Evolutionary conservation across 2,113 vertebrate species (phyloP), one percentile per base, ranked within the genome.

Genomic region (Nibea albiflora): DNA sequence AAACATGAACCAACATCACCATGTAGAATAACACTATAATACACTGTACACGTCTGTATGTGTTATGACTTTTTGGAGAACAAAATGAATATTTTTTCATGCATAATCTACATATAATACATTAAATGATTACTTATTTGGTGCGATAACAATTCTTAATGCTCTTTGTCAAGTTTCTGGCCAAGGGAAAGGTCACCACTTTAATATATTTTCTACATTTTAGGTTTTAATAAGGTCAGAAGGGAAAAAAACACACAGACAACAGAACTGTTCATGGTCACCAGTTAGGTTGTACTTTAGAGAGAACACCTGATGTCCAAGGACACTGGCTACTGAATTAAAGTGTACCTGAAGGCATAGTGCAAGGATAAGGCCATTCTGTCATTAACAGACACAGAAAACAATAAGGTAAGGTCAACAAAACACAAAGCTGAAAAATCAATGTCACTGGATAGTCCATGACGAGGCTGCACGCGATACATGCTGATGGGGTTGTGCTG

Each of bases 291-390:
- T 97, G 0, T 99, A 98, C 92, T 98, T 98, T 91, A 98, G 92
- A 0, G 98, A 99, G 94, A 99, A 98, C 69, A 99, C 96, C 16
- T 99, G 96, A 89, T 99, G 97, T 74, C 98, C 98, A 11, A 99
- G 94, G 0, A 94, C 95, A 0, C 93, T 83, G 93, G 99, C 98
- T 93, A 97, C 90, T 24, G 97, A 99, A 92, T 98, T 98, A 94
- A 98, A 99, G 92, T 99, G 98, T 80, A 99, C 98, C 98, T 99
- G 90, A 73, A 80, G 93, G 83, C 85, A 89, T 63, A 90, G 72
- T 42, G 85, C 67, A 85, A 54, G 73, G 83, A 79, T 20, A 81
- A 19, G 28, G 31, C n/a, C 69, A 75, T 93, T 85, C 42, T 58
- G 70, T 66, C 82, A 71, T 53, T n/a, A 61, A 60, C 67, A 83